Conservation (phyloP, 2,888 invertebrate genomes). For the Erynnis tages region DNA sequence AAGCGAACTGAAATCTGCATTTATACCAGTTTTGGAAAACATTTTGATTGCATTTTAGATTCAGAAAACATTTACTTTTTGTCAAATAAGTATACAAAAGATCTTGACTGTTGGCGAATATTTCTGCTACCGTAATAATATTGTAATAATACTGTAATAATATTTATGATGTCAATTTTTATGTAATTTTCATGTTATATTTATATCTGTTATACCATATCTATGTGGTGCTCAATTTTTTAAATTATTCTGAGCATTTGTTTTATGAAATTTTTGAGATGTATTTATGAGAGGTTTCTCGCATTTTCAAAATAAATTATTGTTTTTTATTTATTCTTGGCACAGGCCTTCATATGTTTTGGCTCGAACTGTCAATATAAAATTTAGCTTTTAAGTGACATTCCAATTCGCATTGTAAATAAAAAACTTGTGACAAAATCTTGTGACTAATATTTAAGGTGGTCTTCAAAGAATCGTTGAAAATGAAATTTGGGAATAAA, state of each 20-base stretch:
- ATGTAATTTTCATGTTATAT: neutral
- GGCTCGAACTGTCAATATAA: conserved; percentile 42
- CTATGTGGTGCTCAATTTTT: conserved; percentile 14
- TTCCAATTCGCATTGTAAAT: conserved; percentile 23
- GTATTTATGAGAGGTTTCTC: conserved; percentile 10
- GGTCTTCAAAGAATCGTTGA: too few species aligned
- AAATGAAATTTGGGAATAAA: too few species aligned
- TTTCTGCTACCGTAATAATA: neutral
- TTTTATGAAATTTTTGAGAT: conserved; percentile 13
- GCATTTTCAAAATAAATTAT: conserved; percentile 17
- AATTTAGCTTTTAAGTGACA: conserved; percentile 24
- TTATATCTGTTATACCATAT: neutral
- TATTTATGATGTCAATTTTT: neutral
- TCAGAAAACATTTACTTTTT: neutral
- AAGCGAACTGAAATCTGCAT: too few species aligned
- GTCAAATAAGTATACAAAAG: conserved; percentile 7
- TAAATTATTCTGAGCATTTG: neutral
- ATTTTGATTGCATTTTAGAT: too few species aligned
- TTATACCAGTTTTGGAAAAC: too few species aligned
- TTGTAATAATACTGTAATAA: too few species aligned
- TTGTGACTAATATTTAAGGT: too few species aligned
- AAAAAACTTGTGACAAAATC: too few species aligned
- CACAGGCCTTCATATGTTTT: conserved; percentile 77
- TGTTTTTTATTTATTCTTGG: conserved; percentile 37
- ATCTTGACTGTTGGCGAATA: conserved; percentile 19